These are phyloP conservation scores for Euleptes europaea DNA, from an alignment of 2,113 vertebrate genomes.

Conservation along the genomic window DNA sequence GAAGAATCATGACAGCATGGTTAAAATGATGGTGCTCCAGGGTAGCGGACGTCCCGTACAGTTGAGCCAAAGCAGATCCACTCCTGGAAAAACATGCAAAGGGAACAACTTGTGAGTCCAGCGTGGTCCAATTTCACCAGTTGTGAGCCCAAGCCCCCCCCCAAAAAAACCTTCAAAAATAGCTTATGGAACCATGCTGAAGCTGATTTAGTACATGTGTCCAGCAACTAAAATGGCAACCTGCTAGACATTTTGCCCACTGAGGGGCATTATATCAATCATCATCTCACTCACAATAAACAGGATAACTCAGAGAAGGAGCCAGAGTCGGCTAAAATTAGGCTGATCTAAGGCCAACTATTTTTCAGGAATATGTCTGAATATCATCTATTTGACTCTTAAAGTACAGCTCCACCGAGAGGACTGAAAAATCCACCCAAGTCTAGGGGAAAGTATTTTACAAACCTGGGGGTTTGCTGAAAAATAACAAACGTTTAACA, in stretches of 20 bases:
- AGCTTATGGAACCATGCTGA: background rate
- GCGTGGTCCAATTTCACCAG: background rate
- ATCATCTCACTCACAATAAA: background rate
- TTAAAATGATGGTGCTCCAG: constrained; percentile 99
- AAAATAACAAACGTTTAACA: too few relatives aligned
- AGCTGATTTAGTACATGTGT: background rate
- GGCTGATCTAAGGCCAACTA: background rate
- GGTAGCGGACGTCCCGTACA: constrained; percentile 97
- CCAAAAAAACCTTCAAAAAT: background rate
- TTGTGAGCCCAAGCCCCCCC: background rate
- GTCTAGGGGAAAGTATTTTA: too few relatives aligned
- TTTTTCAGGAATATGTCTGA: background rate
- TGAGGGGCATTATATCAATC: background rate
- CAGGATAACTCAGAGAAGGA: background rate
- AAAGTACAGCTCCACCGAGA: too few relatives aligned
- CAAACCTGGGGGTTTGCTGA: too few relatives aligned
- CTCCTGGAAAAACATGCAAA: constrained; percentile 79
- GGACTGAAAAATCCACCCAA: too few relatives aligned
- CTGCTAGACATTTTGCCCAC: background rate
- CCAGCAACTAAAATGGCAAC: too few relatives aligned
- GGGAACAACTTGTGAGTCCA: constrained; percentile 2
- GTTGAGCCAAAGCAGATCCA: constrained; percentile 94
- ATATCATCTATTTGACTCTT: background rate
- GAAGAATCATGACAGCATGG: constrained; percentile 99
- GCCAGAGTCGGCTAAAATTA: background rate